These are phyloP conservation scores for Leptobrachium leishanense DNA, from an alignment of 2,113 vertebrate genomes.

Conservation along the genomic window DNA sequence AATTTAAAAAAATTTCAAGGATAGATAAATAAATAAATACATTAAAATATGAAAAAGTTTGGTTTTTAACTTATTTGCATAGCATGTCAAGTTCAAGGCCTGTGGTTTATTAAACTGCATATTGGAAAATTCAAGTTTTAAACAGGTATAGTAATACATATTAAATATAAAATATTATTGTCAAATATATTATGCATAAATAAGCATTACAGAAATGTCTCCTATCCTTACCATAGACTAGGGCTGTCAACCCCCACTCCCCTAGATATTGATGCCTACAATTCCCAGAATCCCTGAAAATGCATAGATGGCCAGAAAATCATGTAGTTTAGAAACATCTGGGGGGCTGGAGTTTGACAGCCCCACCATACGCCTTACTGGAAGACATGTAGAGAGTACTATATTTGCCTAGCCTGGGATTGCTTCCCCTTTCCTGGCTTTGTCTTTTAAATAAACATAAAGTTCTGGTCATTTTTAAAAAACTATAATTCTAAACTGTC, in stretches of 20 bases:
- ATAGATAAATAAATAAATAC: constrained; percentile 41
- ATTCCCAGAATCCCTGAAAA: no score
- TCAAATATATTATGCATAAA: not conserved
- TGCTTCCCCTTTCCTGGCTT: not conserved
- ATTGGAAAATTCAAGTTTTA: constrained; percentile 21
- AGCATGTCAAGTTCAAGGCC: not conserved
- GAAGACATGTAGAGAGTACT: not conserved
- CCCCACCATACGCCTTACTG: no score
- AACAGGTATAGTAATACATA: constrained; percentile 9
- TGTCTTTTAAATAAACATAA: not conserved
- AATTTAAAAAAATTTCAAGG: constrained; percentile 26
- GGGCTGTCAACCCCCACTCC: no score
- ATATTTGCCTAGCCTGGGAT: not conserved
- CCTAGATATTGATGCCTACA: no score
- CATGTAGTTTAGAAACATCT: no score
- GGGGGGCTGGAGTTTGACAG: no score
- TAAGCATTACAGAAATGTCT: not conserved
- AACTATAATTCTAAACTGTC: not conserved
- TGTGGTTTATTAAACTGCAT: not conserved
- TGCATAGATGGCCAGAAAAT: no score
- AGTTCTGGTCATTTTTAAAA: not conserved
- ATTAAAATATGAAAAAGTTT: constrained; percentile 12
- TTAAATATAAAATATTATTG: not conserved
- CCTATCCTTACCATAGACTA: not conserved
- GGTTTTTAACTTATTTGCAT: not conserved